phyloP scores from a whole-genome alignment of 1,140 invertebrate species.

The Drosophila kanapiae region DNA sequence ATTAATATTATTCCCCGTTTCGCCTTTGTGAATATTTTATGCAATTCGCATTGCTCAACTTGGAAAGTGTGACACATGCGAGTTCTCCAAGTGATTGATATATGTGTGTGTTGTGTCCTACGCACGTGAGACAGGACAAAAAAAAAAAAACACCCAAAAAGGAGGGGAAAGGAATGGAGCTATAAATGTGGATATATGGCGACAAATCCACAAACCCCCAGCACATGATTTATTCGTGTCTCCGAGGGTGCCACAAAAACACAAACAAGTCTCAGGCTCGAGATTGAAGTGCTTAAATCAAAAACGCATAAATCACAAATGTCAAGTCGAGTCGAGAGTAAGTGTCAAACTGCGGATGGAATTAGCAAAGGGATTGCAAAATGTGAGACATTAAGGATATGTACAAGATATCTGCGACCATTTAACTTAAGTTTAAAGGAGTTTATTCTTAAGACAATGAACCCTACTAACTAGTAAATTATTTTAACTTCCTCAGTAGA shows the following conservation, averaged over 20 bases:
- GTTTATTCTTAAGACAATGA: background rate
- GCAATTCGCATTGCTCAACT: slow-evolving; percentile 54
- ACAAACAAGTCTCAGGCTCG: slow-evolving; percentile 18
- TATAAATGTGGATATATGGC: slow-evolving; percentile 14
- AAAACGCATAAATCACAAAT: slow-evolving; percentile 72
- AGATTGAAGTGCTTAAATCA: slow-evolving; percentile 61
- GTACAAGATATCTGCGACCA: background rate
- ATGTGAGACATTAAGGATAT: background rate
- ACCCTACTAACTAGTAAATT: too few species aligned
- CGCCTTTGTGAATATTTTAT: slow-evolving; percentile 55
- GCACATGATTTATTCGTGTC: slow-evolving; percentile 69
- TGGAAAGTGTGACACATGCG: slow-evolving; percentile 55
- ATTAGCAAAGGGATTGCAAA: background rate
- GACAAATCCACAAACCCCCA: slow-evolving; percentile 23
- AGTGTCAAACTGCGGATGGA: slow-evolving; percentile 42
- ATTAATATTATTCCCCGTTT: slow-evolving; percentile 14
- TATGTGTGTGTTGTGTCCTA: slow-evolving; percentile 29
- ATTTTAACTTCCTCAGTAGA: background rate
- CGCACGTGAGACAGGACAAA: slow-evolving; percentile 58
- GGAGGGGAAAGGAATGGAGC: slow-evolving; percentile 3
- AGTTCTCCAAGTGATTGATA: slow-evolving; percentile 67
- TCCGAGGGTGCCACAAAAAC: slow-evolving; percentile 29
- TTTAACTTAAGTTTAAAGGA: background rate
- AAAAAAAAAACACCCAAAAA: background rate
- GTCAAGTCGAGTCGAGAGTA: slow-evolving; percentile 33